A percentile compares a stretch with the other conserved stretches of the same genome.
Conservation (phyloP, 2,113 vertebrate species). For the Furnarius figulus region DNA sequence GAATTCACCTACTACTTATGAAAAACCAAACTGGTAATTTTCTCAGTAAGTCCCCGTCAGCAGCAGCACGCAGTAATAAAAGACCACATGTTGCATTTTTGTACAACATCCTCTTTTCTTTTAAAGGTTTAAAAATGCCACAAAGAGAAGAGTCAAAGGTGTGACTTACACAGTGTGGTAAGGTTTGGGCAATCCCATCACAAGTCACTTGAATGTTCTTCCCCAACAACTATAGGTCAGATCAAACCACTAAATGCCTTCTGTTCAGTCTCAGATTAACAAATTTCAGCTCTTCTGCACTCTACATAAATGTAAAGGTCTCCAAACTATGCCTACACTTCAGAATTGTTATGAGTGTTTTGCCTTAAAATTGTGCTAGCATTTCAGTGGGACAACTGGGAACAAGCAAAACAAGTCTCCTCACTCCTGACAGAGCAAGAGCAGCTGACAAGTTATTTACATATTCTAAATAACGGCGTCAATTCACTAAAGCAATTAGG, state of each 20-base stretch:
- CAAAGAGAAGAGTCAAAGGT: neutral
- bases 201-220: neutral
- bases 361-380: neutral
- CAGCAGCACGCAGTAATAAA: neutral
- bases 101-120: constrained; percentile 2
- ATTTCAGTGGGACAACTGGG: neutral
- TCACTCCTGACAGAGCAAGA: neutral
- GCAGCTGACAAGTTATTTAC: neutral
- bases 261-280: neutral
- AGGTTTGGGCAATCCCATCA: neutral
- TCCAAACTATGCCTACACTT: neutral
- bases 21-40: neutral
- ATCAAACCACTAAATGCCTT: neutral
- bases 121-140: neutral
- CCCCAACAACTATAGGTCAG: neutral
- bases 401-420: neutral
- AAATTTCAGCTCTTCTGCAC: neutral
- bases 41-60: neutral
- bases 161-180: neutral
- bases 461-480: constrained; percentile 14
- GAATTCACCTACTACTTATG: neutral
- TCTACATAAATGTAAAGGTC: neutral
- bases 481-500: neutral
- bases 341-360: neutral
- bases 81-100: neutral